Conservation (phyloP, 2,797 vertebrate species). For the Poecilia velifera region DNA sequence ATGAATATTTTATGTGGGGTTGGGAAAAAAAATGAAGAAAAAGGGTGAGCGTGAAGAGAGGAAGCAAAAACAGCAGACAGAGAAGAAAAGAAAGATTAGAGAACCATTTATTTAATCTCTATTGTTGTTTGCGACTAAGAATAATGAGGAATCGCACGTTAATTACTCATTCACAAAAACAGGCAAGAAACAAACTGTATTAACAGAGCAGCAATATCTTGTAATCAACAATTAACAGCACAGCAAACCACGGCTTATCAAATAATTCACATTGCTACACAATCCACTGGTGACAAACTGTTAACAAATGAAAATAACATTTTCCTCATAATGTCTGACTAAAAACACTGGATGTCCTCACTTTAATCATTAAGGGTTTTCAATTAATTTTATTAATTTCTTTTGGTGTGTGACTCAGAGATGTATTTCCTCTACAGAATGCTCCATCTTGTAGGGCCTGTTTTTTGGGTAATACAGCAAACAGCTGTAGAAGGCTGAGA, state of each 20-base stretch:
- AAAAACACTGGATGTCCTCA: conserved; percentile 44
- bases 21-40: conserved; percentile 18
- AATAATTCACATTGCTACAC: conserved; percentile 60
- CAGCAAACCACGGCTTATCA: conserved; percentile 65
- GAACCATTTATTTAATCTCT: conserved; percentile 64
- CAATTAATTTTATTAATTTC: conserved; percentile 55
- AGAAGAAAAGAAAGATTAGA: conserved; percentile 55
- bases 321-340: conserved; percentile 41
- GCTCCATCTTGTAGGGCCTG: conserved; percentile 64
- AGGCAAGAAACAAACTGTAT: conserved; percentile 61
- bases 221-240: conserved; percentile 77
- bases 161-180: conserved; percentile 72
- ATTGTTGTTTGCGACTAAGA: conserved; percentile 72
- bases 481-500: conserved; percentile 61
- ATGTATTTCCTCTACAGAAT: conserved; percentile 56
- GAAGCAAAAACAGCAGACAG: conserved; percentile 20
- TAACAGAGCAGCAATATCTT: conserved; percentile 67
- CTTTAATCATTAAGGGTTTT: conserved; percentile 50
- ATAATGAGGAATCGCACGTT: conserved; percentile 64
- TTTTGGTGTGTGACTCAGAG: conserved; percentile 33
- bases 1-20: conserved; percentile 43
- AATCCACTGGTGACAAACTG: conserved; percentile 42
- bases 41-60: conserved; percentile 20
- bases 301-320: conserved; percentile 47
- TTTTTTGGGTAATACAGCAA: conserved; percentile 55